Base-by-base conservation (phyloP, 2,888 invertebrate species). In the Epinotia demarniana region DNA sequence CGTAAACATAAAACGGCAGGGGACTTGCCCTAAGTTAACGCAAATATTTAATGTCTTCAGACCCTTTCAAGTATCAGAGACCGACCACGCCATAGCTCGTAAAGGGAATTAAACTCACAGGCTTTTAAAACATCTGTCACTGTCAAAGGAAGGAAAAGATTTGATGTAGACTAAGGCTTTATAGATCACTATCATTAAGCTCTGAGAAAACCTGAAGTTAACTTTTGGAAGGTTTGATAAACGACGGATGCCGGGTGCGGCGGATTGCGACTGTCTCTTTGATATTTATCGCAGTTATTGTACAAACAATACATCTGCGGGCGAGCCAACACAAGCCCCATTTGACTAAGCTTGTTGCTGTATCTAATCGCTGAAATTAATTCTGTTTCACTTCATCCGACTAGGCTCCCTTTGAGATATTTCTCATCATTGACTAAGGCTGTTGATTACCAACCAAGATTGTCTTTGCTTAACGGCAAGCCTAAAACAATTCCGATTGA, bases 1-100 rank as follows among this genome's bases (percentile, higher is more conserved):
- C 73, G 55, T 62, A 63, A 68, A 68, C 57, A 68, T 55, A 68
- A 67, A 66, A 60, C 43, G 60, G 43, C 57, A 62, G 63, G 68
- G 68, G 67, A 23, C 73, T n/a, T 13, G 23, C 57, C 64, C 73
- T 49, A 18, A 57, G 57, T 27, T 60, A 55, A 64, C 60, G 53
- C 71, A 77, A 77, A 77, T 53, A 67, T 74, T 67, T 74, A 77
- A 61, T 39, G 53, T 12, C 67, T 53, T 39, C 39, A 70, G 72
- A 68, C 64, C 72, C 77, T 78, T 78, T 78, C 71, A 75, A 70
- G 74, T 67, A n/a, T 53, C 53, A 69, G 66, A 69, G 73, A 46
- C 63, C 11, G n/a, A 13, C 23, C 69, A 58, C 33, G n/a, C 69
- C 58, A 43, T 3, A 27, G 57, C 58, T 46, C 46, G 46, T 58